Evolutionary conservation across 2,797 vertebrate genomes (phyloP).

Genomic region (Lacerta agilis): DNA sequence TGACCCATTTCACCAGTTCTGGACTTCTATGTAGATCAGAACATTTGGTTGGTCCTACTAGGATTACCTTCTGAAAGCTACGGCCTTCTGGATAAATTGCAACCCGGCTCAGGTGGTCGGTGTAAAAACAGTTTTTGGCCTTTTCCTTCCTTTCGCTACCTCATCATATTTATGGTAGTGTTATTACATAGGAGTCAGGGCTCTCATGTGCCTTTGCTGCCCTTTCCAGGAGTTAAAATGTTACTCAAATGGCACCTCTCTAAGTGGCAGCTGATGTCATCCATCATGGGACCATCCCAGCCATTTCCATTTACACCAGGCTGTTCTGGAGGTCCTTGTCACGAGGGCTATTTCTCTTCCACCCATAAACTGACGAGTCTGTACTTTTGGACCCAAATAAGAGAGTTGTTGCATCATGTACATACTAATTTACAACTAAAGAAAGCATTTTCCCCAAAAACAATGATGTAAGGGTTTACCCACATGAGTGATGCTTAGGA

Average conservation of each 20-base stretch:
- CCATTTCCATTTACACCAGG: no score
- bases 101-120: not conserved
- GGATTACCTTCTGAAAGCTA: not conserved
- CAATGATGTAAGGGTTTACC: not conserved
- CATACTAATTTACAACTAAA: not conserved
- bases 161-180: not conserved
- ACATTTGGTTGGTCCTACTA: no score
- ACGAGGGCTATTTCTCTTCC: not conserved
- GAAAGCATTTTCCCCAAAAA: not conserved
- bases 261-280: not conserved
- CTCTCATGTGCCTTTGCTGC: not conserved
- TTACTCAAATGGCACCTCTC: not conserved
- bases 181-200: not conserved
- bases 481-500: no score
- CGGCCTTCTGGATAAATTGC: not conserved
- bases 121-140: not conserved
- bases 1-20: no score
- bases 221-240: slow-evolving; percentile 13
- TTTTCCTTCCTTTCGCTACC: not conserved
- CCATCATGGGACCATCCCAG: not conserved
- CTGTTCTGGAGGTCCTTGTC: not conserved
- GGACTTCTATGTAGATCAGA: no score
- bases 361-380: not conserved
- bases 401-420: not conserved
- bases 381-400: not conserved